Percentiles rank a stretch among this genome's conserved stretches.
Evolutionary conservation across 1,140 invertebrate species (phyloP).

Genomic region (Homarus americanus): DNA sequence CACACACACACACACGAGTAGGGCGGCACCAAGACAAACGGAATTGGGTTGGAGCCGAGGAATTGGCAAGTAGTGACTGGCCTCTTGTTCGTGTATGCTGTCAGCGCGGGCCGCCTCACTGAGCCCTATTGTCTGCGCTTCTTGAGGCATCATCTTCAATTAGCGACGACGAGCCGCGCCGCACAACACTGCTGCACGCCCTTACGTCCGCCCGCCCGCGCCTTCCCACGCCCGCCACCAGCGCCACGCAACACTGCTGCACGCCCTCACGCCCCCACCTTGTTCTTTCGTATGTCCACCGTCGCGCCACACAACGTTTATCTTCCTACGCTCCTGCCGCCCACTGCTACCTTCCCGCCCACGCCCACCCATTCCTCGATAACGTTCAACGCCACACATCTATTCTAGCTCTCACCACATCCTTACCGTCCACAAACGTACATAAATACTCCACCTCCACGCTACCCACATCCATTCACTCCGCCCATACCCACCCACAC

Average conservation of each 20-base stretch:
- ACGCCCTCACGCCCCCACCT: background rate
- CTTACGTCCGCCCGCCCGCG: background rate
- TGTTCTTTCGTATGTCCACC: too few species aligned
- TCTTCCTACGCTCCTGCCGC: too few species aligned
- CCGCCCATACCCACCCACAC: too few species aligned
- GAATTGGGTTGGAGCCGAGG: background rate
- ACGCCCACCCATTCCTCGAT: background rate
- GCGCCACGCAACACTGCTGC: background rate
- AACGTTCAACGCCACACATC: background rate
- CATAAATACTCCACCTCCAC: too few species aligned
- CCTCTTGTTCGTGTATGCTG: background rate
- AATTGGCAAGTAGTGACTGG: background rate
- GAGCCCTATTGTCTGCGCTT: slow-evolving; percentile 31
- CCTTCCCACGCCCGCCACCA: background rate
- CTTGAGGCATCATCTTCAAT: slow-evolving; percentile 53
- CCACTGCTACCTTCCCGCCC: background rate
- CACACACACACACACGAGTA: background rate
- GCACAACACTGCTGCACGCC: background rate
- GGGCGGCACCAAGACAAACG: background rate
- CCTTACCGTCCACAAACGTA: too few species aligned
- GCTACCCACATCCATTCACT: too few species aligned
- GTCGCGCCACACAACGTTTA: too few species aligned
- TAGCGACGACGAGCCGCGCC: slow-evolving; percentile 28
- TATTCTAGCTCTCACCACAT: too few species aligned
- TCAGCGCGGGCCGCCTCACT: background rate